These are phyloP conservation scores for Pseudorasbora parva DNA, from an alignment of 2,113 vertebrate genomes.

Conservation along the genomic window DNA sequence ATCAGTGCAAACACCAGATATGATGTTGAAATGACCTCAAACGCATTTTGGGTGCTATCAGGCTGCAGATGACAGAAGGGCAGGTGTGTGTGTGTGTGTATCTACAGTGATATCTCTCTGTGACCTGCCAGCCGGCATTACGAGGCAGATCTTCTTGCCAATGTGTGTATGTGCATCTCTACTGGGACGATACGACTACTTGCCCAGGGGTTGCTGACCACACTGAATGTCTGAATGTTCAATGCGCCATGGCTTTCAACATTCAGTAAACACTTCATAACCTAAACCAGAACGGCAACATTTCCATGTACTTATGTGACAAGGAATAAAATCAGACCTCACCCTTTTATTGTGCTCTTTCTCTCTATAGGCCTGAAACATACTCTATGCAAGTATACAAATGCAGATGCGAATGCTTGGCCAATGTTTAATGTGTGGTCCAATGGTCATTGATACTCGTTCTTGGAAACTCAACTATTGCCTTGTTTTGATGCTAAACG, in stretches of 20 bases:
- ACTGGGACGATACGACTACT: background rate
- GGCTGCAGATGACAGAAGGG: slow-evolving; percentile 35
- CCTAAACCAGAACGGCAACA: slow-evolving; percentile 54
- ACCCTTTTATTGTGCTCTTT: background rate
- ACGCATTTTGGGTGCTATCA: slow-evolving; percentile 52
- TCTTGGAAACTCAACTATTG: background rate
- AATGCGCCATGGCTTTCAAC: slow-evolving; percentile 60
- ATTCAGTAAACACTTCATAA: slow-evolving; percentile 58
- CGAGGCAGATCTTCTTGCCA: slow-evolving; percentile 17
- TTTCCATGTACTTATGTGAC: slow-evolving; percentile 55
- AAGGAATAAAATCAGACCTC: slow-evolving; percentile 4
- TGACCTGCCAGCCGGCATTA: slow-evolving; percentile 39
- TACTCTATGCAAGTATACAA: background rate
- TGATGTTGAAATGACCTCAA: slow-evolving; percentile 47
- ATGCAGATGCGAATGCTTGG: background rate
- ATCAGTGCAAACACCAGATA: slow-evolving; percentile 46
- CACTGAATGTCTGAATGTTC: slow-evolving; percentile 36
- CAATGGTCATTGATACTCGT: background rate
- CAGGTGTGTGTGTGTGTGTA: slow-evolving; percentile 52
- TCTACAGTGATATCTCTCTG: slow-evolving; percentile 47
- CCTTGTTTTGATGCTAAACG: background rate
- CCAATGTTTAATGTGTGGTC: background rate
- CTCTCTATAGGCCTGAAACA: background rate
- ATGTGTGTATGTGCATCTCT: slow-evolving; percentile 43
- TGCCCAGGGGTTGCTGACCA: slow-evolving; percentile 23